phyloP scores from a whole-genome alignment of 2,888 invertebrate species.

The Nomada ruficornis region DNA sequence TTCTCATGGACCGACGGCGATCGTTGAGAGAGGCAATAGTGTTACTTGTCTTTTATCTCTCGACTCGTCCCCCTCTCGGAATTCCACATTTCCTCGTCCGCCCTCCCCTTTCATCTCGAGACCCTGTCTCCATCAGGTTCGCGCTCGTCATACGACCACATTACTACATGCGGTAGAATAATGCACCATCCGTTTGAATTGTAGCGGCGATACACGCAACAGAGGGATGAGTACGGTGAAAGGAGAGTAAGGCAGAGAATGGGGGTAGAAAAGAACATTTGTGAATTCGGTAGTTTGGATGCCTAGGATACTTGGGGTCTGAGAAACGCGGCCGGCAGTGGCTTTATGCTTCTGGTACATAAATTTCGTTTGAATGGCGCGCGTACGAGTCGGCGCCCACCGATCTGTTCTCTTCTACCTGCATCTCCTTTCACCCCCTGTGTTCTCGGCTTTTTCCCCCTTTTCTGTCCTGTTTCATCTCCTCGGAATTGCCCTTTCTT shows the following conservation, averaged over 20 bases:
- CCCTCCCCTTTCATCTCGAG: conserved; percentile 4
- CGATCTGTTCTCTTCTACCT: conserved; percentile 69
- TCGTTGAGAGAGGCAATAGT: conserved; percentile 61
- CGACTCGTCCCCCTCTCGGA: neutral
- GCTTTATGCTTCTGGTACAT: conserved; percentile 80
- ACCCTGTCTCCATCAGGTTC: conserved; percentile 36
- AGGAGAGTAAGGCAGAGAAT: conserved; percentile 51
- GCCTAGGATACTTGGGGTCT: conserved; percentile 53
- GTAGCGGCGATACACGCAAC: conserved; percentile 22
- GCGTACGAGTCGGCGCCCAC: conserved; percentile 73
- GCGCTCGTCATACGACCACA: conserved; percentile 32
- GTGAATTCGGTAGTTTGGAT: conserved; percentile 76
- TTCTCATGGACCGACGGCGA: conserved; percentile 45
- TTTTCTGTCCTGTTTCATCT: conserved; percentile 27
- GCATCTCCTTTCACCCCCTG: conserved; percentile 65
- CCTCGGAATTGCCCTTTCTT: neutral
- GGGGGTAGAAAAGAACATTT: conserved; percentile 60
- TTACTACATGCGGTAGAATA: conserved; percentile 46
- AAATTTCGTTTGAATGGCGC: conserved; percentile 78
- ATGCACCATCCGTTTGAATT: conserved; percentile 54
- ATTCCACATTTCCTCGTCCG: conserved; percentile 23
- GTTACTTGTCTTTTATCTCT: conserved; percentile 63
- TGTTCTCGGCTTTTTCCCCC: conserved; percentile 23
- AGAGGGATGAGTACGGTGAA: conserved; percentile 29
- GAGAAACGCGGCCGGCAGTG: conserved; percentile 59